A percentile compares a stretch with the other conserved stretches of the same genome.
These are phyloP conservation scores for Rallus crepitans DNA, from an alignment of 2,797 vertebrate genomes.

Conservation along the genomic window DNA sequence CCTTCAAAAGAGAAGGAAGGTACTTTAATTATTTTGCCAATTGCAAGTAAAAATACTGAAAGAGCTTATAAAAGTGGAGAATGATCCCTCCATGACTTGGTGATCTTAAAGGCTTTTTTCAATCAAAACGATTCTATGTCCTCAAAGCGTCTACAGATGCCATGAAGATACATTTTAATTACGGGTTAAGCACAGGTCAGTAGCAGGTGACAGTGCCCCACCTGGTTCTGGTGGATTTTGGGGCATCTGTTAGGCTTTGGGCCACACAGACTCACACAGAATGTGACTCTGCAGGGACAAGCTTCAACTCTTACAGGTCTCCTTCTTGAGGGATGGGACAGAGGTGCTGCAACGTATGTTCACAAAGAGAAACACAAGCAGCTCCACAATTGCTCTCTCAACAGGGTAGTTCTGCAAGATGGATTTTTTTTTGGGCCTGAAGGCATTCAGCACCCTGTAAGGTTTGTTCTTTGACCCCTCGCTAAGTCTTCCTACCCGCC, in stretches of 20 bases:
- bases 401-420: fast-evolving
- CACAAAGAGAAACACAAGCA: neutral
- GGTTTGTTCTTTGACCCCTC: neutral
- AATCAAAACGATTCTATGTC: neutral
- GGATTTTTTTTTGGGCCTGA: neutral
- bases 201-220: neutral
- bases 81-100: neutral
- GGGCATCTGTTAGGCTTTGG: neutral
- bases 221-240: neutral
- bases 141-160: neutral
- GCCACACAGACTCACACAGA: neutral
- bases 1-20: neutral
- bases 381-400: neutral
- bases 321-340: neutral
- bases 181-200: neutral
- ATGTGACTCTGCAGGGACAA: neutral
- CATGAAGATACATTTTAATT: neutral
- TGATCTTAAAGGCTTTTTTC: too few relatives aligned
- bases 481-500: neutral
- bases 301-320: fast-evolving
- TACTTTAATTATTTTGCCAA: neutral
- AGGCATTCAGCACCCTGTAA: neutral
- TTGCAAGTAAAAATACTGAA: neutral
- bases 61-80: neutral
- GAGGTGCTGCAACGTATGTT: fast-evolving